Base-by-base conservation (phyloP, 2,797 vertebrate species). In the Characodon lateralis region DNA sequence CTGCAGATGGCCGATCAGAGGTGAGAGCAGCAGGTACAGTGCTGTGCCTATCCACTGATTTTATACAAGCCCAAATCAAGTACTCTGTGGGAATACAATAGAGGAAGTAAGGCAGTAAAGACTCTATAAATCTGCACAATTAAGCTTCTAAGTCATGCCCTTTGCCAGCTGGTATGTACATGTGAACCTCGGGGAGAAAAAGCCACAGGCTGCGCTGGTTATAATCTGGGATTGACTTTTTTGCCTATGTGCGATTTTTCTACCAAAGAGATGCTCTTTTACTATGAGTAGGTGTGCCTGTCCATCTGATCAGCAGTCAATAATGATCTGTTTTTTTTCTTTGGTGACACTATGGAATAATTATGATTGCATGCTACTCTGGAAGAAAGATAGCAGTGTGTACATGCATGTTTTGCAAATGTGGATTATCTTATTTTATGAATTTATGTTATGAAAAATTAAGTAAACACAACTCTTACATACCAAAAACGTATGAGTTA, bases 1-100 rank as follows among this genome's bases (percentile, higher is more conserved):
- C 76, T 89, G 87, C 94, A 94, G 94, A 93, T 95, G 94, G 92
- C 80, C 55, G 77, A 77, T 81, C 79, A 84, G 83, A 89, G 88
- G 79, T 63, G 46, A 87, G 82, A 87, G 87, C 82, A 83, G 85
- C 77, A 59, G 82, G 86, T 78, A 50, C 74, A 73, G 80, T 53
- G 1, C 80, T 58, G 75, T 79, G 82, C 81, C 80, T 85, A 83
- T 86, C 78, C 85, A 71, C 82, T 89, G 83, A 77, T 85, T 91
- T 92, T 82, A 90, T 92, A 92, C 92, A 94, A 87, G 68, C 82
- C 79, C 78, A 89, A 89, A 89, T 92, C 86, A 89, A 89, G 85
- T 77, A 72, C 81, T 91, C 89, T 77, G 59, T 80, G 92, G 93
- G 91, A 90, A 89, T 93, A 89, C 80, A 83, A 87, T 26, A 39